Conservation (phyloP, 2,113 vertebrate genomes). For the Sebastes fasciatus region DNA sequence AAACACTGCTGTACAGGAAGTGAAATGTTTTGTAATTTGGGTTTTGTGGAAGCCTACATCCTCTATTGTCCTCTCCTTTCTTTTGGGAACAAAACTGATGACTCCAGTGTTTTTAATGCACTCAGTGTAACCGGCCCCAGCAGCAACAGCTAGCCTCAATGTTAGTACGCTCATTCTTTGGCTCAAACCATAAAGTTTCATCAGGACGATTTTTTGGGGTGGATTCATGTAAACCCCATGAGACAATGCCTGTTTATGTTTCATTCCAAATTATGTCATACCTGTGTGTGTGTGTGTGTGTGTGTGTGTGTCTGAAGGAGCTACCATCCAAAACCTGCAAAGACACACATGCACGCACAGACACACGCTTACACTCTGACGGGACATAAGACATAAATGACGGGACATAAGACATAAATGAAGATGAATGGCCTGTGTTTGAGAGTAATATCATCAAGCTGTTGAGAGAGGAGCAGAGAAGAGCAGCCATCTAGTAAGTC, state of each 20-base stretch:
- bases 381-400: no score
- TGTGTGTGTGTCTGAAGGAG: neutral
- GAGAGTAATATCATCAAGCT: conserved; percentile 9
- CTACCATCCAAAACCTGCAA: neutral
- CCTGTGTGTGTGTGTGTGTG: conserved; percentile 13
- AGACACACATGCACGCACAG: neutral
- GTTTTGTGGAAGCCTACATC: neutral
- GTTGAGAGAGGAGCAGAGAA: conserved; percentile 1
- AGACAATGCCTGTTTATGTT: conserved; percentile 6
- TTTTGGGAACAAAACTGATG: neutral
- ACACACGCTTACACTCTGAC: neutral
- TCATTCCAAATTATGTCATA: conserved; percentile 10
- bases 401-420: conserved; percentile 1
- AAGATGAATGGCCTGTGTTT: conserved; percentile 12
- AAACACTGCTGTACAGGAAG: neutral
- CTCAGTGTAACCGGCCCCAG: neutral
- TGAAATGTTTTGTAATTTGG: neutral
- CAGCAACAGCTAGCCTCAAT: neutral
- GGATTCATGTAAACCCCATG: neutral
- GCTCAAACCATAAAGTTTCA: neutral
- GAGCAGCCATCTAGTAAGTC: neutral
- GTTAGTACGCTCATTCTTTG: neutral
- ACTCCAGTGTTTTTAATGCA: neutral
- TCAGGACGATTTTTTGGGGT: neutral
- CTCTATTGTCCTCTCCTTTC: neutral